Evolutionary conservation across 1,140 invertebrate genomes (phyloP).

Genomic region (Ridgeia piscesae): DNA sequence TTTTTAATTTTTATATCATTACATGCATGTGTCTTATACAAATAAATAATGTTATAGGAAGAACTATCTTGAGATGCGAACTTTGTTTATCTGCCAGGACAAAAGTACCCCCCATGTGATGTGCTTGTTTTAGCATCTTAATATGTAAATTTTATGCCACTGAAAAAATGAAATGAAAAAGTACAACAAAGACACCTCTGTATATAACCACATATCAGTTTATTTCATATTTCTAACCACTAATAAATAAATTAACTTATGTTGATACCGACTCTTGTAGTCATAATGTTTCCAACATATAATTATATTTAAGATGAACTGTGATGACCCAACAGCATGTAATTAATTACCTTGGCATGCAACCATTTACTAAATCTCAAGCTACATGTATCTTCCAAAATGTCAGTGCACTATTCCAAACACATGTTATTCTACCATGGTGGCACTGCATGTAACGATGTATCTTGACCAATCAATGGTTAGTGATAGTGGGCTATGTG

Average conservation of each 20-base stretch:
- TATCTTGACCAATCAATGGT: not conserved
- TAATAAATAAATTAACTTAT: not conserved
- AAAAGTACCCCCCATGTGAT: too few species aligned
- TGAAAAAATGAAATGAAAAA: not conserved
- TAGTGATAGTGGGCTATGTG: not conserved
- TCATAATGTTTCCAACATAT: too few species aligned
- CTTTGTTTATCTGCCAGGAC: too few species aligned
- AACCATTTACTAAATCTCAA: not conserved
- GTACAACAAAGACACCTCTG: not conserved
- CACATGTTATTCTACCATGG: not conserved
- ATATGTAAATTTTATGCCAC: not conserved
- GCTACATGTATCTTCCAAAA: not conserved
- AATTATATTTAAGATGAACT: not conserved
- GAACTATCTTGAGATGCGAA: too few species aligned
- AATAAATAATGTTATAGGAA: too few species aligned
- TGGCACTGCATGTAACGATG: not conserved
- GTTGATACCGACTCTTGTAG: not conserved
- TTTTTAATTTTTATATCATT: too few species aligned
- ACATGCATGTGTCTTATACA: too few species aligned
- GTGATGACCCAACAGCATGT: not conserved
- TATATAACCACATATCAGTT: not conserved
- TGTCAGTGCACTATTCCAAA: not conserved
- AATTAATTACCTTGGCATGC: not conserved
- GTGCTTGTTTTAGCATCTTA: not conserved
- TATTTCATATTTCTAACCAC: not conserved